Base-by-base conservation (phyloP, 1,140 invertebrate genomes). In the Halesus radiatus region DNA sequence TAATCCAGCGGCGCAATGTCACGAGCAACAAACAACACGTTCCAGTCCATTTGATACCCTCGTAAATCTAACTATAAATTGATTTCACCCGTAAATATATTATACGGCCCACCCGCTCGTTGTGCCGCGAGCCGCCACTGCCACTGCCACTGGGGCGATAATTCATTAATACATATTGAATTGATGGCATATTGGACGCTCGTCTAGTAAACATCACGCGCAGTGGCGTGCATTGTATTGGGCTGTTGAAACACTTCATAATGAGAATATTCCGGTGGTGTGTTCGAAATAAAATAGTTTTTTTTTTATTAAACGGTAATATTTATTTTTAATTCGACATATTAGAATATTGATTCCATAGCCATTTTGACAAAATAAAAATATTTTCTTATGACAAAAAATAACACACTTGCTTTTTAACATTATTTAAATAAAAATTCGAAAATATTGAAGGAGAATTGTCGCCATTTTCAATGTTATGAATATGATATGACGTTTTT, bases 1-100 rank as follows among this genome's bases (percentile, higher is more conserved):
- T 45, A 60, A 23, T 60, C 58, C 23, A 60, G 58, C 23, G 22
- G 15, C 58, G 20, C 8, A 20, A 60, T 60, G 20, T 23, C 20
- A 22, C 58, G 5, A 60, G 5, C 29, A 52, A 56, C 60, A 72
- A n/a, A 15, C 37, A 77, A 52, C 76, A 20, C 45, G 76, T 75
- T 81, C 66, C 80, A 72, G 78, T 56, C 76, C 77, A 76, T 79
- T 68, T 74, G 78, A 82, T 82, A 82, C 79, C 13, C 50, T 77
- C 77, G 81, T 82, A 82, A 82, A 82, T 82, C 81, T 79, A 52
- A 73, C 77, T 73, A 79, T 73, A 82, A 82, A 82, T 82, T 82
- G 81, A 82, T 82, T 81, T 78, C n/a, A 56, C 45, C 54, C 74
- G 79, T 81, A 81, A 81, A 81, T 81, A 81, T 79, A 82, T 79